Conservation (phyloP, 2,888 invertebrate species). For the Thysanoteuthis rhombus region DNA sequence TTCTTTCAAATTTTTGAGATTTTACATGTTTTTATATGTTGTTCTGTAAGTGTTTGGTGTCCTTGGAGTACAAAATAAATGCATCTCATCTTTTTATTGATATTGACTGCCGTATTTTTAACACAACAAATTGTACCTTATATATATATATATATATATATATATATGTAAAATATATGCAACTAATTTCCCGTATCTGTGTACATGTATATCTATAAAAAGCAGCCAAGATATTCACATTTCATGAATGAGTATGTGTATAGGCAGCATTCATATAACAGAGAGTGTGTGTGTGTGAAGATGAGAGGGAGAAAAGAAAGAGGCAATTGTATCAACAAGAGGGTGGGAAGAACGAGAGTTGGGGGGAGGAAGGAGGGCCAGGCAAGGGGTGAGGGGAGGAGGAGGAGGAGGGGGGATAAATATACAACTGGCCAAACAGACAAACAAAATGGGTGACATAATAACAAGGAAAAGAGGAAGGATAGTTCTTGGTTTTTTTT, state of each 20-base stretch:
- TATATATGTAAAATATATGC: not conserved
- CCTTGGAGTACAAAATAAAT: no score
- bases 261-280: not conserved
- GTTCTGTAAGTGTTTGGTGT: no score
- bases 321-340: not conserved
- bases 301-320: not conserved
- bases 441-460: not conserved
- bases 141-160: not conserved
- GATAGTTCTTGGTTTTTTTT: not conserved
- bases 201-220: no score
- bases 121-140: no score
- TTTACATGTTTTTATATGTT: no score
- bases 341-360: not conserved
- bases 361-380: not conserved
- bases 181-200: not conserved
- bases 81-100: no score
- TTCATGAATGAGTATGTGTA: not conserved
- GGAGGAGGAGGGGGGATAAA: not conserved
- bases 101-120: no score
- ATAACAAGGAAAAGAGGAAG: not conserved
- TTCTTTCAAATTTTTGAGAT: no score
- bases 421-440: slow-evolving; percentile 12
- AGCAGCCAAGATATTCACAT: no score
- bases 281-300: not conserved
- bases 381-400: not conserved